Evolutionary conservation across 2,797 vertebrate species (phyloP), one percentile per base, ranked within the genome.

Genomic region (Lagocephalus sceleratus): DNA sequence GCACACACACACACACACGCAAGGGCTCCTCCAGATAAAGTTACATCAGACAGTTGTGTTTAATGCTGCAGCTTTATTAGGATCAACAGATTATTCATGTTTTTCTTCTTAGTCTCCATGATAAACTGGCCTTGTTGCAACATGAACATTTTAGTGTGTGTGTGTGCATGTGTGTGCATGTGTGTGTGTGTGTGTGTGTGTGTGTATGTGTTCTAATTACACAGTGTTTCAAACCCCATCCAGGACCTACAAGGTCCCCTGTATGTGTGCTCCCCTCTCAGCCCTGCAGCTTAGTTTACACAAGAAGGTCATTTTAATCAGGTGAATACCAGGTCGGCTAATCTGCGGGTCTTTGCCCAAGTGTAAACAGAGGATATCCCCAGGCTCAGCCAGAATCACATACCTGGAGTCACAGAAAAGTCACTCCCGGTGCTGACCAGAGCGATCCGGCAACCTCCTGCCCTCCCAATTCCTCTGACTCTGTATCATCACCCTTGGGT

Each of bases 281-380:
- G 56, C 41, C 62, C 42, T 44, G 57, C 66, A 76, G 71, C 82
- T 80, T 82, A 76, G 84, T 89, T 90, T 89, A 90, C 76, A 86
- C 64, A 84, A 88, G 80, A 76, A 81, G 82, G 81, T 83, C 77
- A 77, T 89, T 91, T 90, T 88, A 88, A 89, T 89, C 83, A 90
- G 77, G 77, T 76, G 81, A 89, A 90, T 82, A 71, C 83, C 88
- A 86, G 79, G 79, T 82, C 20, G 62, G 68, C 83, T 89, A 86
- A 90, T 89, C 84, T 85, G 68, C 41, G 20, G 75, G 81, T 77
- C 79, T 86, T 83, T 79, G 76, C 76, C 71, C 52, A 68, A 83
- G 83, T 71, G 85, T 87, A 90, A 90, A 89, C 85, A 91, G 76
- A 85, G 83, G 78, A 89, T 85, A 84, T 85, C 82, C 74, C 73